Evolutionary conservation across 2,797 vertebrate species (phyloP), one percentile per base, ranked within the genome.

Genomic region (Enteromius trimaculatus): DNA sequence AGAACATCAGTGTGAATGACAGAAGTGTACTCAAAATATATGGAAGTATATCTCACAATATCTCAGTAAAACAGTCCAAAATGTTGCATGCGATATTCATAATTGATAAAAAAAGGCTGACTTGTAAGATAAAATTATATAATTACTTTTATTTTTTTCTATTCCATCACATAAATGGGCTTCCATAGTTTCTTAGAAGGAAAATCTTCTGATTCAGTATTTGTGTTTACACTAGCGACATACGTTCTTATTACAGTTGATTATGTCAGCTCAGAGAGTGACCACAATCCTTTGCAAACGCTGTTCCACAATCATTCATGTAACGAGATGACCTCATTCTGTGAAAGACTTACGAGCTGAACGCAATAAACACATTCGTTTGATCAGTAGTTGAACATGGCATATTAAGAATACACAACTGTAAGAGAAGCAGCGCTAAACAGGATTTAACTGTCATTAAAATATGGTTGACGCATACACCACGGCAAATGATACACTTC

Each of bases 361-460:
- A 70, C 71, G 39, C 39, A 81, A 81, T 81, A 64, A 49, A 34
- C 79, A 17, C 39, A 21, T 72, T 62, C 19, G 29, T 81, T 81
- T 72, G 79, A 72, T 81, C 39, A 81, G 68, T 44, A 34, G 39
- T 72, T 81, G 53, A 62, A 62, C 79, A 60, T 72, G 79, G 62
- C 69, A 72, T 70, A 39, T 77, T 8, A 47, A 62, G 69, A 47
- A 81, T 34, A 72, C 21, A 62, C 69, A 62, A 81, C 39, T 26
- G 42, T 31, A 42, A 81, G 42, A 81, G 55, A 62, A 42, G 26
- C 68, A 81, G 79, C 14, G 58, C 29, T 64, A 21, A 62, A 72
- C 39, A 72, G 55, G 68, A 75, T 75, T 82, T 75, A 82, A 66
- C 44, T 75, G 23, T 42, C 58, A 83, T 69, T 77, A 77, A 60